A percentile compares a stretch with the other conserved stretches of the same genome.
Evolutionary conservation across 2,113 vertebrate genomes (phyloP).

Genomic region (Xenus cinereus): DNA sequence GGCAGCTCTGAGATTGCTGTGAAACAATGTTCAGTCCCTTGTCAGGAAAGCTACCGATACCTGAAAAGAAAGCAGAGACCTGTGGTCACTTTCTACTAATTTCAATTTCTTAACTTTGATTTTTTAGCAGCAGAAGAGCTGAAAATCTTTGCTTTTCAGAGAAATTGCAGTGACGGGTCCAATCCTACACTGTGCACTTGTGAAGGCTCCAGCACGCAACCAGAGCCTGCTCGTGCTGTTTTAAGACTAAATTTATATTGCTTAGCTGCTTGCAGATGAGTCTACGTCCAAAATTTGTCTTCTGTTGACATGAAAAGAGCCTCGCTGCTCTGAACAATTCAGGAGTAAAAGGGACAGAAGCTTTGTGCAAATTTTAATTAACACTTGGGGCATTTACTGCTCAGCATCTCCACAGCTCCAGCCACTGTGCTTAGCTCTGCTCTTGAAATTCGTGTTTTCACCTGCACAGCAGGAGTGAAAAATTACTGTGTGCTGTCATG

Average conservation of each 20-base stretch:
- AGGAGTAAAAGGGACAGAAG: neutral
- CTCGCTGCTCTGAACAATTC: neutral
- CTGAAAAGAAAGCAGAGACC: neutral
- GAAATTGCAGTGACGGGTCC: neutral
- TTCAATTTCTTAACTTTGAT: neutral
- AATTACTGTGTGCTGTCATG: neutral
- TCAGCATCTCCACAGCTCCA: neutral
- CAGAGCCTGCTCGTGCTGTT: accelerated
- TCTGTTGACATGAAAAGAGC: neutral
- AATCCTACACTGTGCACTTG: accelerated
- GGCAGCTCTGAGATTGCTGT: neutral
- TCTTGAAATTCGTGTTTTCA: neutral
- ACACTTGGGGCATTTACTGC: neutral
- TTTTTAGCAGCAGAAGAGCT: neutral
- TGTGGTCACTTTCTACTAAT: neutral
- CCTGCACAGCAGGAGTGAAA: neutral
- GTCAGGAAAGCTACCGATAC: neutral
- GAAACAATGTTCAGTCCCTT: neutral
- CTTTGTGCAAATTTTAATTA: neutral
- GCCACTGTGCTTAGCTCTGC: neutral
- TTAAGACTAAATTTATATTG: neutral
- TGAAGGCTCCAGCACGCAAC: neutral
- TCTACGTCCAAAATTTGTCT: neutral
- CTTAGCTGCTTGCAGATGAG: neutral
- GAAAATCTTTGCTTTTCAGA: neutral